These are phyloP conservation scores for Pangasius krempfi DNA, from an alignment of 2,797 vertebrate genomes.

Conservation along the genomic window DNA sequence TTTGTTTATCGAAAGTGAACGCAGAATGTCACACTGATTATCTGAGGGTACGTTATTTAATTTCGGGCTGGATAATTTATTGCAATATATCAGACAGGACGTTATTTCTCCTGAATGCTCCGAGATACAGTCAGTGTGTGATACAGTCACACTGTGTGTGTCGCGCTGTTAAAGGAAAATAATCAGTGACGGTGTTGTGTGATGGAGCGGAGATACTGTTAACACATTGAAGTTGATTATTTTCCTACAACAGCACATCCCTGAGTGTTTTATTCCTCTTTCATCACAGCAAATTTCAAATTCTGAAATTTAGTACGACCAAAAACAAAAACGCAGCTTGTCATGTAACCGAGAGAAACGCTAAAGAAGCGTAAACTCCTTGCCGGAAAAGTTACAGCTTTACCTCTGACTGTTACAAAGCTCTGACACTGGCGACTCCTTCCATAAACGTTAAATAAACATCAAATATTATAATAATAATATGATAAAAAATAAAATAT, in stretches of 20 bases:
- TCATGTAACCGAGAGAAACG: background rate
- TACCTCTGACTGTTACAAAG: background rate
- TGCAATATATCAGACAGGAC: background rate
- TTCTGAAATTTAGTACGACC: background rate
- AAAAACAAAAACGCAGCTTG: background rate
- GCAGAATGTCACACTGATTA: background rate
- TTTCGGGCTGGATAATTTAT: background rate
- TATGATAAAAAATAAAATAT: no score
- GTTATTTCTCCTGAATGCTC: background rate
- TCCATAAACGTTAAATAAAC: background rate
- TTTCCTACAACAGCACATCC: background rate
- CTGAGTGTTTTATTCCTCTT: background rate
- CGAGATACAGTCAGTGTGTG: background rate
- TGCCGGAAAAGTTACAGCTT: background rate
- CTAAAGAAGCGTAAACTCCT: no score
- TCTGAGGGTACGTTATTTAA: background rate
- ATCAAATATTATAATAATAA: no score
- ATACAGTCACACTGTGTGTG: background rate
- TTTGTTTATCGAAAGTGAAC: background rate
- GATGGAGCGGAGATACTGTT: background rate
- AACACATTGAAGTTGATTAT: background rate
- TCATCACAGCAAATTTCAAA: background rate
- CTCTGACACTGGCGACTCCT: background rate
- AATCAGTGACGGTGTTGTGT: background rate
- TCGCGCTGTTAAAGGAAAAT: background rate